Evolutionary conservation across 2,113 vertebrate species (phyloP), one percentile per base, ranked within the genome.

Genomic region (Oxyruncus cristatus): DNA sequence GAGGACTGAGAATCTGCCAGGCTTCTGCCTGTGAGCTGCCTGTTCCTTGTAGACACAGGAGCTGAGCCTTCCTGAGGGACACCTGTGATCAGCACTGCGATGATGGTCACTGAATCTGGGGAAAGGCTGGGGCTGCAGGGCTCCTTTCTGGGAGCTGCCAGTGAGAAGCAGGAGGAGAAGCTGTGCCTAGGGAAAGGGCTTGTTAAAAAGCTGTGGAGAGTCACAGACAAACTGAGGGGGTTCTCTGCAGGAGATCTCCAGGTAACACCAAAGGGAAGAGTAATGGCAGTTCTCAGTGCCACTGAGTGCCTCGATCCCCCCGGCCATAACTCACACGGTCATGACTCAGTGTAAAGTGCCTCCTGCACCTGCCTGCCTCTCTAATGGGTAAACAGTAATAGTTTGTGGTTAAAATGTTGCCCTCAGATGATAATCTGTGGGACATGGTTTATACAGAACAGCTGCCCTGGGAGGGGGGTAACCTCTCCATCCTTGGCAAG

Each of bases 351-450:
- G 53, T 16, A 18, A 80, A 93, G 71, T 42, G 72, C 82, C 76
- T 89, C 68, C 61, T 17, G 73, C 81, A 88, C 91, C 94, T 95
- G 70, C 76, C 50, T 85, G 76, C 79, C 91, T 85, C 67, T n/a
- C 8, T 73, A 90, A 77, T 46, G 37, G 93, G 66, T 92, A 95
- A 95, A 93, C 93, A 96, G 82, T 66, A 87, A 91, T 92, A 81
- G 76, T 56, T 92, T 95, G 95, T 30, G 87, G 84, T 94, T 85
- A 94, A 90, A 93, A 79, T 76, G 96, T 30, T 88, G 39, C 75
- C 83, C 85, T 95, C 85, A 67, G 82, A 79, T 61, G 70, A 82
- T 56, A 90, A 95, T 94, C 89, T 84, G 78, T 19, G 52, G 92
- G 89, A 35, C 59, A 39, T 67, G 47, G 89, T 91, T 96, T 95